Evolutionary conservation across 2,797 vertebrate genomes (phyloP).

Genomic region (Paedocypris micromegethes): DNA sequence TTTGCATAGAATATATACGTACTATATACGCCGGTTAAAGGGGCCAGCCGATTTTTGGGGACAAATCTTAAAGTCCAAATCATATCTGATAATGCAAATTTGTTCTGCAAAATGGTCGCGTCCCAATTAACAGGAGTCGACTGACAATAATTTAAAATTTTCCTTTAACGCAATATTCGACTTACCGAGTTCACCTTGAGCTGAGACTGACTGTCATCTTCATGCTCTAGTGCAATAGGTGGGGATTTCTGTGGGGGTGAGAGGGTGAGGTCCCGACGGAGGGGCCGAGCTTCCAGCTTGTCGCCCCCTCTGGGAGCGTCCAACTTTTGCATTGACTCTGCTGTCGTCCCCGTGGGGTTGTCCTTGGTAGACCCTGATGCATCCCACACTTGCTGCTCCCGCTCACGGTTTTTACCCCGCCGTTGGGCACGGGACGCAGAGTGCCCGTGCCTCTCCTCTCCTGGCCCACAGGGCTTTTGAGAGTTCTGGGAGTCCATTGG

Average conservation of each 20-base stretch:
- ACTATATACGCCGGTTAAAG: too few relatives aligned
- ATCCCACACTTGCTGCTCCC: constrained; percentile 65
- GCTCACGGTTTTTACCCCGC: constrained; percentile 79
- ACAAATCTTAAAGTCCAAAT: too few relatives aligned
- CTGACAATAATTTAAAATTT: too few relatives aligned
- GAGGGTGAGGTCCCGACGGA: constrained; percentile 89
- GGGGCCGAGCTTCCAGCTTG: constrained; percentile 81
- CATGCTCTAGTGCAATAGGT: constrained; percentile 82
- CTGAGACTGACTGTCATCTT: constrained; percentile 76
- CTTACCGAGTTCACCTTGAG: constrained; percentile 88
- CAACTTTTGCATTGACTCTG: constrained; percentile 78
- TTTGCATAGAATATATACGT: too few relatives aligned
- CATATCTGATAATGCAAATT: too few relatives aligned
- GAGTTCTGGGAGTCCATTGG: constrained; percentile 82
- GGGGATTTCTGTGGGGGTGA: constrained; percentile 89
- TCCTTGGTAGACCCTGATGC: constrained; percentile 49
- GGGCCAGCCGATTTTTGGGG: too few relatives aligned
- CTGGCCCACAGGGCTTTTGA: constrained; percentile 80
- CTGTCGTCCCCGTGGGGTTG: constrained; percentile 47
- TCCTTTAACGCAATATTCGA: background rate
- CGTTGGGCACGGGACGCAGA: constrained; percentile 74
- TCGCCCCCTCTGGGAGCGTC: constrained; percentile 69
- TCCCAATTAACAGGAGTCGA: too few relatives aligned
- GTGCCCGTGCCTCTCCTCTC: constrained; percentile 76
- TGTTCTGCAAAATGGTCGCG: too few relatives aligned